Conservation (phyloP, 2,113 vertebrate species). For the Monarcha castaneiventris region DNA sequence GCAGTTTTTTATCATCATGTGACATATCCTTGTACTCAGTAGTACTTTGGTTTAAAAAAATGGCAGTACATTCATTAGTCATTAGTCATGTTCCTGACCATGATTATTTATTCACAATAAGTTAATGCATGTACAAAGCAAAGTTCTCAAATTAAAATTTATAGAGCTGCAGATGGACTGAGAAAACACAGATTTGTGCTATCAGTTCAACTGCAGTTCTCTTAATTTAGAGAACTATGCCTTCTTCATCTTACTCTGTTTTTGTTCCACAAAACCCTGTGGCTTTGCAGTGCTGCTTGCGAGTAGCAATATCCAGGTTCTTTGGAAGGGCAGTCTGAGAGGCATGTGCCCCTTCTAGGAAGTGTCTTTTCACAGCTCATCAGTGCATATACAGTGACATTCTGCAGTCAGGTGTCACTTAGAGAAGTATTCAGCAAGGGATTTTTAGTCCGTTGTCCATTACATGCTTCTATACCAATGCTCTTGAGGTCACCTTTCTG, state of each 20-base stretch:
- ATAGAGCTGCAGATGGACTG: background rate
- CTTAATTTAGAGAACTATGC: background rate
- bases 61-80: background rate
- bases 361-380: background rate
- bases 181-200: background rate
- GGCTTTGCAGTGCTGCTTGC: background rate
- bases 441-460: background rate
- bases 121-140: background rate
- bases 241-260: background rate
- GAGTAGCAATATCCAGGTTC: background rate
- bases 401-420: background rate
- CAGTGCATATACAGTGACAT: background rate
- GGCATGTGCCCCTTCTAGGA: background rate
- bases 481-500: background rate
- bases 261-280: background rate
- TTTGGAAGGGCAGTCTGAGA: background rate
- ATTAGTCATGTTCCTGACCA: background rate
- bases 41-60: background rate
- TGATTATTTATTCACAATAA: background rate
- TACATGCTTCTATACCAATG: background rate
- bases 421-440: background rate
- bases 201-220: background rate
- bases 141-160: background rate
- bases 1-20: background rate
- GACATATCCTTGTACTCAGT: background rate